Percentiles rank a stretch among this genome's conserved stretches.
Evolutionary conservation across 2,888 invertebrate species (phyloP).

Genomic region (Epistrophe eligans): DNA sequence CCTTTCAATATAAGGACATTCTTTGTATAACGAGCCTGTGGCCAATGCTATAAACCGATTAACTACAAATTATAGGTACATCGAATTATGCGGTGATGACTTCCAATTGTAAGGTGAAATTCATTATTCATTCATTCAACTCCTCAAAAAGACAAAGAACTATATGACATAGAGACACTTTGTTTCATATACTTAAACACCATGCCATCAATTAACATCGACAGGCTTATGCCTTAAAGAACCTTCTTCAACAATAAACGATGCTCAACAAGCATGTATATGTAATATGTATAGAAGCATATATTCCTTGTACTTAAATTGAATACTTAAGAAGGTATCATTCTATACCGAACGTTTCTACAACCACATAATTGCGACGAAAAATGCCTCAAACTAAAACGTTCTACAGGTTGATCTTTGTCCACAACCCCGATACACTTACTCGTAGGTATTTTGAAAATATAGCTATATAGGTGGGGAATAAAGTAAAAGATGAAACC

Average conservation of each 20-base stretch:
- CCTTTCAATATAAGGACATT: neutral
- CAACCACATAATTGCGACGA: conserved; percentile 24
- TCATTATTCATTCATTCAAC: conserved; percentile 23
- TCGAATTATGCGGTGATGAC: neutral
- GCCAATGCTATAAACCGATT: neutral
- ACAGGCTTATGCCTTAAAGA: conserved; percentile 32
- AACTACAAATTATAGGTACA: neutral
- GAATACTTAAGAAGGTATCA: conserved; percentile 47
- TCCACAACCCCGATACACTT: conserved; percentile 17
- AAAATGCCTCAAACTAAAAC: conserved; percentile 29
- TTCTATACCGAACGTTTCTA: neutral
- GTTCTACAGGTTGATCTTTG: conserved; percentile 54
- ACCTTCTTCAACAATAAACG: conserved; percentile 4
- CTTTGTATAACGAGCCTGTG: neutral
- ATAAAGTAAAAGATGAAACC: neutral
- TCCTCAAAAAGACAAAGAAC: neutral
- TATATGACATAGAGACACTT: conserved; percentile 22
- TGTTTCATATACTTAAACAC: conserved; percentile 21
- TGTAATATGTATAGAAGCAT: conserved; percentile 25
- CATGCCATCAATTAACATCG: conserved; percentile 61
- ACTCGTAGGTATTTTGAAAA: conserved; percentile 18
- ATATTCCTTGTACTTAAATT: conserved; percentile 40
- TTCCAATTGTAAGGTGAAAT: neutral
- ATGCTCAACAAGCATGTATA: conserved; percentile 48
- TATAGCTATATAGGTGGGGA: neutral